Evolutionary conservation across 2,888 invertebrate species (phyloP), one percentile per base, ranked within the genome.

Genomic region (Drosophila limbata): DNA sequence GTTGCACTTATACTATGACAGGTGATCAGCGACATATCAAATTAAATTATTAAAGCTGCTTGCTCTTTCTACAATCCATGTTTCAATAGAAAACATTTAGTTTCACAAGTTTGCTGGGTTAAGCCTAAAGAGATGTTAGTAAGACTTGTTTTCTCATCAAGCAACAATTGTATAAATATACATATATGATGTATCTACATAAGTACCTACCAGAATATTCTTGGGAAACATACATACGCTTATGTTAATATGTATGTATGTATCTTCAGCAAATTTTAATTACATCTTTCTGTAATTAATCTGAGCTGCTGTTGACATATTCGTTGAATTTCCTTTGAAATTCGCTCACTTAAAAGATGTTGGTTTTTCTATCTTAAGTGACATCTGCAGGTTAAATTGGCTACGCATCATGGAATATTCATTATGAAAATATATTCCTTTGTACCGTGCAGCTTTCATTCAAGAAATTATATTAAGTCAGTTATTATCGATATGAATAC

Each of bases 241-340:
- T 28, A 39, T 15, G 25, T 13, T 28, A 13, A 50, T n/a, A 21
- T 50, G 25, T 13, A n/a, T n/a, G 42, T 50, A 13, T 9, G 5
- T 31, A 15, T 42, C 10, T 28, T 56, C 28, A 28, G 13, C 17
- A 25, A 40, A 35, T 37, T 53, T 47, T 35, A 53, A 63, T 48
- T 62, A 45, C n/a, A 3, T 55, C 44, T 42, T 40, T 19, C 53
- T 25, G 45, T 61, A 66, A 65, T 65, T 65, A 70, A 48, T 52
- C 57, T 55, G 19, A 13, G 52, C 66, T 31, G 31, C 52, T 57
- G 28, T 40, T 62, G 40, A 60, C 55, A 44, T 42, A 21, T 28
- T 17, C 31, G 9, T 2, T n/a, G 13, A 21, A 39, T 17, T 52
- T 21, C 44, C 51, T 66, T 71, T 72, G 66, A 66, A 57, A 53